phyloP scores from a whole-genome alignment of 2,888 invertebrate species.

The Harpalus rubripes region DNA sequence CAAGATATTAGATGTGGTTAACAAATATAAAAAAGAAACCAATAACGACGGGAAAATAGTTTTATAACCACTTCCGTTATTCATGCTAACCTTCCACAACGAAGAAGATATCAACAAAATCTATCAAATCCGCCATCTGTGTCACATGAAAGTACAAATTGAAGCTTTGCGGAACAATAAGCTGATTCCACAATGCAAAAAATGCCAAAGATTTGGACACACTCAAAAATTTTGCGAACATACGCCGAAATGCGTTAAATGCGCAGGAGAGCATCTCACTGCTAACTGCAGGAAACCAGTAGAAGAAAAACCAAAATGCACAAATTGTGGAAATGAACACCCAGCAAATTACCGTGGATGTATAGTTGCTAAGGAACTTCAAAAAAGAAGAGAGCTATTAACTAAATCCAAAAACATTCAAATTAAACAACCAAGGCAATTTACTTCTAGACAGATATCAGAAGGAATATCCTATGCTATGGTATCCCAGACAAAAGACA shows the following conservation, averaged over 20 bases:
- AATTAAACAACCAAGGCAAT: too few relatives aligned
- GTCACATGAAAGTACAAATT: slow-evolving; percentile 58
- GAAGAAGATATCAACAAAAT: slow-evolving; percentile 62
- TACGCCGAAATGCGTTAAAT: slow-evolving; percentile 50
- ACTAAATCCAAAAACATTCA: too few relatives aligned
- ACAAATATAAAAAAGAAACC: slow-evolving; percentile 11
- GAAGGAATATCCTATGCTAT: neutral
- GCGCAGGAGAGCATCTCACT: slow-evolving; percentile 41
- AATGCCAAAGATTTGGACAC: slow-evolving; percentile 28
- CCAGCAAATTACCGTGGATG: neutral
- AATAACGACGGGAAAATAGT: neutral
- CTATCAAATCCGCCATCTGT: slow-evolving; percentile 50
- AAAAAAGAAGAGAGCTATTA: too few relatives aligned
- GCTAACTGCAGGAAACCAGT: neutral
- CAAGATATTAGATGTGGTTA: neutral
- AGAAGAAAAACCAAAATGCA: neutral
- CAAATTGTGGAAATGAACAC: neutral
- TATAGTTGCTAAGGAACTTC: neutral
- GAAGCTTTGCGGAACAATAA: slow-evolving; percentile 58
- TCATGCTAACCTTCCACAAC: slow-evolving; percentile 58
- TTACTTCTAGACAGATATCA: too few relatives aligned
- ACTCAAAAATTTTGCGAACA: neutral
- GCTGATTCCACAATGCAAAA: slow-evolving; percentile 62
- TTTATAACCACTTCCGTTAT: slow-evolving; percentile 35
- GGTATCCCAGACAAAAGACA: neutral